Conservation (phyloP, 1,140 invertebrate genomes). For the Leptinotarsa defecta region DNA sequence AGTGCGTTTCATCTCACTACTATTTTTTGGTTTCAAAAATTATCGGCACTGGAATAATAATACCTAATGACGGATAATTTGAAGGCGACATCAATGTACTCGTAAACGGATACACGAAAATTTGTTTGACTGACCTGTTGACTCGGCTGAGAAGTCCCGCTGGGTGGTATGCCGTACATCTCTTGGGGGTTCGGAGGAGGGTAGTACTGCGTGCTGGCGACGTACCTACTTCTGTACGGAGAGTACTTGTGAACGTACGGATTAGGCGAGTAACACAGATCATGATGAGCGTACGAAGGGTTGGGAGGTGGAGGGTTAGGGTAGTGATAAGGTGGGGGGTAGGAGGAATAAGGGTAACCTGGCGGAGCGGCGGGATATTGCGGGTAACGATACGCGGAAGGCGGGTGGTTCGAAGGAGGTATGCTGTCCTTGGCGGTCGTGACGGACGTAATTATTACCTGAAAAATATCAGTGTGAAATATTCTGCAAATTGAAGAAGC, state of each 20-base stretch:
- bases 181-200: slow-evolving; percentile 53
- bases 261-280: slow-evolving; percentile 55
- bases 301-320: slow-evolving; percentile 54
- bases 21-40: too few relatives aligned
- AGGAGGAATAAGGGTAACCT: slow-evolving; percentile 54
- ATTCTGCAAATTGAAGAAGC: too few relatives aligned
- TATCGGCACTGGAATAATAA: too few relatives aligned
- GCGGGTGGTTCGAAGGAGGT: slow-evolving; percentile 42
- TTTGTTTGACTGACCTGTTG: slow-evolving; percentile 45
- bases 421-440: slow-evolving; percentile 47
- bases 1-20: too few relatives aligned
- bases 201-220: slow-evolving; percentile 50
- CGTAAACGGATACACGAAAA: too few relatives aligned
- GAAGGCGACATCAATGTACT: too few relatives aligned
- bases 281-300: slow-evolving; percentile 51
- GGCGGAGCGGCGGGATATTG: slow-evolving; percentile 45
- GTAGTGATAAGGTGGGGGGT: slow-evolving; percentile 64
- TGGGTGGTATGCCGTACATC: slow-evolving; percentile 42
- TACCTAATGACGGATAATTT: too few relatives aligned
- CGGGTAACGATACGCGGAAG: slow-evolving; percentile 41
- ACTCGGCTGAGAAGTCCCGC: slow-evolving; percentile 41
- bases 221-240: slow-evolving; percentile 45
- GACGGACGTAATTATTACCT: slow-evolving; percentile 56
- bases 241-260: slow-evolving; percentile 43
- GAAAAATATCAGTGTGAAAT: slow-evolving; percentile 1